Conservation (phyloP, 2,113 vertebrate species). For the Atractosteus spatula region DNA sequence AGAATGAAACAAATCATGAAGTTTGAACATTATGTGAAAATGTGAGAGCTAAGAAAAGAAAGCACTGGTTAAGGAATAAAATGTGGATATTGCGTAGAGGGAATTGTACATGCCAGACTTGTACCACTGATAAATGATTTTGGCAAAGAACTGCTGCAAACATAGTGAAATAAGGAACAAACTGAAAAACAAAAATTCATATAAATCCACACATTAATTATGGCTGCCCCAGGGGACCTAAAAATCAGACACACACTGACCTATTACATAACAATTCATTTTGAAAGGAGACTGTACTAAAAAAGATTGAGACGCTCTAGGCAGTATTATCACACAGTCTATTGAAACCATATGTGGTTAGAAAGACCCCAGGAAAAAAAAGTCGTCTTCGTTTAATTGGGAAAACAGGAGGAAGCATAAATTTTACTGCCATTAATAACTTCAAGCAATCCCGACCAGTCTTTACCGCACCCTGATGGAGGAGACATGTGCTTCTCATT, state of each 20-base stretch:
- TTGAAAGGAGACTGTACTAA: conserved; percentile 44
- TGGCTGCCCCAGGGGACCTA: background rate
- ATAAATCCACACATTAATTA: conserved; percentile 8
- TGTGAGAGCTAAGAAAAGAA: too few relatives aligned
- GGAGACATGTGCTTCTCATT: conserved; percentile 89
- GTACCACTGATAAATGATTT: conserved; percentile 8
- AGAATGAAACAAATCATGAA: too few relatives aligned
- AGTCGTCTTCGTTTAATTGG: conserved; percentile 84
- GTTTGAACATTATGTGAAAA: too few relatives aligned
- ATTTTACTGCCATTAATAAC: conserved; percentile 97
- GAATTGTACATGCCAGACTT: background rate
- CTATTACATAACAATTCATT: conserved; percentile 57
- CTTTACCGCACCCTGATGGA: conserved; percentile 66
- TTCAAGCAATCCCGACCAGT: conserved; percentile 78
- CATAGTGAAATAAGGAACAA: background rate
- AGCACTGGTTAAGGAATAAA: too few relatives aligned
- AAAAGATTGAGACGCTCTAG: conserved; percentile 65
- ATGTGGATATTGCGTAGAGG: background rate
- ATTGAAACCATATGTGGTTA: conserved; percentile 85
- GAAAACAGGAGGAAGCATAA: conserved; percentile 96
- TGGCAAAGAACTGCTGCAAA: background rate
- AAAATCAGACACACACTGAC: conserved; percentile 34
- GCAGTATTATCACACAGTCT: conserved; percentile 76
- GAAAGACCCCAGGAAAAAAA: conserved; percentile 65
- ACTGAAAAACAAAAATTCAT: background rate